A percentile compares a stretch with the other conserved stretches of the same genome.
phyloP scores from a whole-genome alignment of 2,888 invertebrate species.

The Ariolimax columbianus region DNA sequence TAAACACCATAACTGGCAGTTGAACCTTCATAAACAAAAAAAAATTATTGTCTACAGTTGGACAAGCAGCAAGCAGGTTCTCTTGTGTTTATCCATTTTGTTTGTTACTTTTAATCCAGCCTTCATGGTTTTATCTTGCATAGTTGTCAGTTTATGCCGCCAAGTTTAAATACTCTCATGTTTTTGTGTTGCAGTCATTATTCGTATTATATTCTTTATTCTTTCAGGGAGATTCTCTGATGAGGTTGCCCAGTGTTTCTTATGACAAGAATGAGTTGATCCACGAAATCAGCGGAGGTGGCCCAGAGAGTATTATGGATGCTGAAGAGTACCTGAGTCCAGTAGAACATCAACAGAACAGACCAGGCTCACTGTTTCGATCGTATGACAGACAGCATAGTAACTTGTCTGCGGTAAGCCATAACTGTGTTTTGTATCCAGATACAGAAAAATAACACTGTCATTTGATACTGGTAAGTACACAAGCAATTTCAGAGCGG shows the following conservation, averaged over 20 bases:
- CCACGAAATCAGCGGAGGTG: conserved; percentile 85
- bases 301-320: conserved; percentile 88
- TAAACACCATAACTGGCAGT: too few species aligned
- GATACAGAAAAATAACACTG: too few species aligned
- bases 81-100: background rate
- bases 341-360: conserved; percentile 49
- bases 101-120: background rate
- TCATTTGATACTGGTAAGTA: too few species aligned
- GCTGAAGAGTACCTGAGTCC: conserved; percentile 95
- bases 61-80: too few species aligned
- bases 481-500: too few species aligned
- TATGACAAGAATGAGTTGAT: conserved; percentile 92
- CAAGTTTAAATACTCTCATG: background rate
- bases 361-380: conserved; percentile 35
- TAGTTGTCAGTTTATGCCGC: background rate
- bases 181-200: background rate
- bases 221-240: conserved; percentile 88
- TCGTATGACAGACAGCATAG: conserved; percentile 33
- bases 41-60: too few species aligned
- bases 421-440: background rate
- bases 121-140: background rate
- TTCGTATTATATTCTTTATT: background rate
- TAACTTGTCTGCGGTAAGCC: conserved; percentile 37
- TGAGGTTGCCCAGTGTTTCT: conserved; percentile 88
- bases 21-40: too few species aligned